These are phyloP conservation scores for Bugula neritina DNA, from an alignment of 2,888 invertebrate species.

Conservation along the genomic window DNA sequence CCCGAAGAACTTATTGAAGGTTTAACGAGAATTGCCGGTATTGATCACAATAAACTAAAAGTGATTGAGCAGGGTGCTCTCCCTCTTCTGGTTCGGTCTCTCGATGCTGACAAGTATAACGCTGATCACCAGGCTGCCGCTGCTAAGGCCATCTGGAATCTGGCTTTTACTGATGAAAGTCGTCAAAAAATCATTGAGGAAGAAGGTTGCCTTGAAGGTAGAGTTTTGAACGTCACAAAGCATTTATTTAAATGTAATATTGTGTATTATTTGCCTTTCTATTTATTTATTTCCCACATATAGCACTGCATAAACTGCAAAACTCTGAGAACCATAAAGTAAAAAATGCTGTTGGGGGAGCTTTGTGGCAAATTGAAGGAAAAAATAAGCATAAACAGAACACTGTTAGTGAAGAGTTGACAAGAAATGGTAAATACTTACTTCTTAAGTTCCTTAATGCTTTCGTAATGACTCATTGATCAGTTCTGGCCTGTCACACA, in stretches of 20 bases:
- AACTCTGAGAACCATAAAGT: neutral
- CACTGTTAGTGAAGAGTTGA: neutral
- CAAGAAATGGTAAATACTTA: neutral
- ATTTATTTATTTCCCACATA: too few relatives aligned
- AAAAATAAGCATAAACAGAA: constrained; percentile 6
- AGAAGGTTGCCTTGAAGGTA: neutral
- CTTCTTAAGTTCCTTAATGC: too few relatives aligned
- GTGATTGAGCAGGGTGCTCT: neutral
- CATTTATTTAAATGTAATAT: too few relatives aligned
- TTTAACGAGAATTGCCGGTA: constrained; percentile 6
- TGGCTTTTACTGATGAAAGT: neutral
- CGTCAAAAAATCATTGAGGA: neutral
- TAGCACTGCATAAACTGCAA: neutral
- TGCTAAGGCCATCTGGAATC: constrained; percentile 11
- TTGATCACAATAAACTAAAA: constrained; percentile 3
- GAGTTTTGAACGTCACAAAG: too few relatives aligned
- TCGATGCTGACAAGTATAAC: neutral
- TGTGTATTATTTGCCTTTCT: too few relatives aligned
- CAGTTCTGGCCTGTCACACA: too few relatives aligned
- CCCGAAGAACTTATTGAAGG: constrained; percentile 16
- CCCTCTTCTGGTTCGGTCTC: neutral
- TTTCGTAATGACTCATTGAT: too few relatives aligned
- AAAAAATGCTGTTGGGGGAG: neutral
- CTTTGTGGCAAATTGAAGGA: constrained; percentile 14
- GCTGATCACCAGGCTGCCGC: neutral